phyloP scores from a whole-genome alignment of 2,888 invertebrate species.

The Diaphora mendica region DNA sequence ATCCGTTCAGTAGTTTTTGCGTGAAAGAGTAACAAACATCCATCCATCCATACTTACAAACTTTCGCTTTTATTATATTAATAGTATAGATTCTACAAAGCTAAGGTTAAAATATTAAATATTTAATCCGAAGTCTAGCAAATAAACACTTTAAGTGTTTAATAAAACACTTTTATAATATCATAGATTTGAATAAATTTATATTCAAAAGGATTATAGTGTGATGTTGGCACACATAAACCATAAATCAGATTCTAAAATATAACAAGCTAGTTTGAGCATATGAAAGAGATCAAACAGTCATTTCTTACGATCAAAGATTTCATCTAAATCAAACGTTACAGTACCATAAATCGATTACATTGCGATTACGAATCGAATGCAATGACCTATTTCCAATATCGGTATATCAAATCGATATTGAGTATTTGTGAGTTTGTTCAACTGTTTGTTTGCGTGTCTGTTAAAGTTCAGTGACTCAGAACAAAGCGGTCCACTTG shows the following conservation, averaged over 20 bases:
- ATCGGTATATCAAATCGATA: conserved; percentile 36
- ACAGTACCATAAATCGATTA: conserved; percentile 35
- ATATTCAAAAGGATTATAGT: conserved; percentile 13
- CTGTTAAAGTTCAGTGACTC: conserved; percentile 65
- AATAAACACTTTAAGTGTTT: neutral
- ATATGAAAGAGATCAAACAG: conserved; percentile 42
- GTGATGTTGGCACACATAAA: conserved; percentile 38
- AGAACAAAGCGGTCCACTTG: conserved; percentile 63
- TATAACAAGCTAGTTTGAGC: conserved; percentile 34
- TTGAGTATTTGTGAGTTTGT: conserved; percentile 60
- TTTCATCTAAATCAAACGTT: conserved; percentile 36
- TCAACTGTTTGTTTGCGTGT: conserved; percentile 65
- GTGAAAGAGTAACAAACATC: too few relatives aligned
- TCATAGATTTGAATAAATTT: conserved; percentile 11
- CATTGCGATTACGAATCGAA: conserved; percentile 44
- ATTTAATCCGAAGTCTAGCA: neutral
- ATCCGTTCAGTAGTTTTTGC: too few relatives aligned
- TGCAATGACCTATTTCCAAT: conserved; percentile 38
- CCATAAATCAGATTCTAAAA: conserved; percentile 45
- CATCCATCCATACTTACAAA: too few relatives aligned
- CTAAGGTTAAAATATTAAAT: neutral
- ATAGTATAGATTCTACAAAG: neutral
- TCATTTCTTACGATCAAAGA: conserved; percentile 42
- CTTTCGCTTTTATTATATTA: too few relatives aligned
- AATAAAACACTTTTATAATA: conserved; percentile 3